A percentile compares a stretch with the other conserved stretches of the same genome.
Evolutionary conservation across 2,113 vertebrate genomes (phyloP).

Genomic region (Opisthocomus hoazin): DNA sequence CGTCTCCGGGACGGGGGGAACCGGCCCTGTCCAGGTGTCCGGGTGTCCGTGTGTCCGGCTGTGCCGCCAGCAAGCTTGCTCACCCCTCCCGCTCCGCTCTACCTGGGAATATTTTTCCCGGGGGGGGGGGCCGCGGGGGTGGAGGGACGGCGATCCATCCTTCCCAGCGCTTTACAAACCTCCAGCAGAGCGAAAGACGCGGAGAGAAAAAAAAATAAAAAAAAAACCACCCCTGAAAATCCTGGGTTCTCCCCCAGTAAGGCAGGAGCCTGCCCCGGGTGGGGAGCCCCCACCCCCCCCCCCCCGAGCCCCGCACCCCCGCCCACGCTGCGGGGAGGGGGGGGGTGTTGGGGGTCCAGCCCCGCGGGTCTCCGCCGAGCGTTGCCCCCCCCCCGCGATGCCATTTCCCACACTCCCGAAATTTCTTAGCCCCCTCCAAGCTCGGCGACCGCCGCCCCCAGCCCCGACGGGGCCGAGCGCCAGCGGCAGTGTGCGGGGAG

Average conservation of each 20-base stretch:
- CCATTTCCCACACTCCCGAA: conserved; percentile 43
- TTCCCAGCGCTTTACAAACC: not conserved
- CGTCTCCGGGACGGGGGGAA: not conserved
- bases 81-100: not conserved
- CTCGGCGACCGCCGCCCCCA: not conserved
- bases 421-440: conserved; percentile 14
- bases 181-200: not conserved
- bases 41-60: not conserved
- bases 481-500: conserved; percentile 36
- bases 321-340: not conserved
- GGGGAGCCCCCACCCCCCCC: too few species aligned
- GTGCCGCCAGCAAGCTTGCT: not conserved
- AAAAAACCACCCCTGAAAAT: not conserved
- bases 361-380: not conserved
- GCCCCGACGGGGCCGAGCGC: conserved; percentile 16
- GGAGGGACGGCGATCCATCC: not conserved
- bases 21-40: not conserved
- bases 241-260: not conserved
- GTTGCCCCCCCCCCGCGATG: not conserved
- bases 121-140: too few species aligned
- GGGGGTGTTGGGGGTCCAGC: not conserved
- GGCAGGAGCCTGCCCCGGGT: not conserved
- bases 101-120: not conserved
- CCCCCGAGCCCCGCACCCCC: not conserved
- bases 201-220: too few species aligned